phyloP scores from a whole-genome alignment of 2,888 invertebrate species.

The Lasioglossum villosulum region DNA sequence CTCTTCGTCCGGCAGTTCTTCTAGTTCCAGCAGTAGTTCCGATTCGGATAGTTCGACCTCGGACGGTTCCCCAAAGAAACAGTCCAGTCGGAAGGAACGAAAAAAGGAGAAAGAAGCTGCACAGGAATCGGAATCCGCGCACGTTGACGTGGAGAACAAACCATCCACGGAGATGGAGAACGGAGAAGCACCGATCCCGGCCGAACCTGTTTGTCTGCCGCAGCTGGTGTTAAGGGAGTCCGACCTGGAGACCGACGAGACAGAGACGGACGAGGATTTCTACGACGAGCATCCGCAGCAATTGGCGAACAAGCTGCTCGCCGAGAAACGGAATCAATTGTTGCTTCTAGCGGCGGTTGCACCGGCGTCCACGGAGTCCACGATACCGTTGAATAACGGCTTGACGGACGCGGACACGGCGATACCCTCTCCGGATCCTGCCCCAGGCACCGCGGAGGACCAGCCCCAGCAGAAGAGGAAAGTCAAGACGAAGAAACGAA shows the following conservation, averaged over 20 bases:
- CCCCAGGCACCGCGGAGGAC: constrained; percentile 46
- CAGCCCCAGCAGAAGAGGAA: constrained; percentile 82
- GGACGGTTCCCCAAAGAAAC: constrained; percentile 84
- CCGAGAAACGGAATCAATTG: constrained; percentile 91
- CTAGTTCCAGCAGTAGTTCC: constrained; percentile 86
- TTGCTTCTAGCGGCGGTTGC: constrained; percentile 88
- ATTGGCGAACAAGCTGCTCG: constrained; percentile 89
- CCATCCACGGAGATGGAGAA: constrained; percentile 61
- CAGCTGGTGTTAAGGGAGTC: constrained; percentile 91
- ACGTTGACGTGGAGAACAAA: constrained; percentile 81
- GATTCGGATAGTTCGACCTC: constrained; percentile 88
- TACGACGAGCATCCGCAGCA: constrained; percentile 93
- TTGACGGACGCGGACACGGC: constrained; percentile 64
- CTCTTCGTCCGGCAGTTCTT: constrained; percentile 88
- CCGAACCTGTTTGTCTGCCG: constrained; percentile 81
- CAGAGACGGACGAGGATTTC: constrained; percentile 95
- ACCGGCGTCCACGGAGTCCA: constrained; percentile 82
- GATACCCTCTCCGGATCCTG: constrained; percentile 69
- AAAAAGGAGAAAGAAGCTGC: constrained; percentile 79
- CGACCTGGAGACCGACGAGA: constrained; percentile 93
- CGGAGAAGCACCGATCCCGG: constrained; percentile 68
- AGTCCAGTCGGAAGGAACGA: constrained; percentile 83
- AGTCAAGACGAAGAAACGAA: constrained; percentile 89
- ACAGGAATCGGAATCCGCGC: constrained; percentile 85
- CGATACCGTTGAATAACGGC: constrained; percentile 80